phyloP scores from a whole-genome alignment of 2,888 invertebrate genomes.

The Standfussiana lucernea region DNA sequence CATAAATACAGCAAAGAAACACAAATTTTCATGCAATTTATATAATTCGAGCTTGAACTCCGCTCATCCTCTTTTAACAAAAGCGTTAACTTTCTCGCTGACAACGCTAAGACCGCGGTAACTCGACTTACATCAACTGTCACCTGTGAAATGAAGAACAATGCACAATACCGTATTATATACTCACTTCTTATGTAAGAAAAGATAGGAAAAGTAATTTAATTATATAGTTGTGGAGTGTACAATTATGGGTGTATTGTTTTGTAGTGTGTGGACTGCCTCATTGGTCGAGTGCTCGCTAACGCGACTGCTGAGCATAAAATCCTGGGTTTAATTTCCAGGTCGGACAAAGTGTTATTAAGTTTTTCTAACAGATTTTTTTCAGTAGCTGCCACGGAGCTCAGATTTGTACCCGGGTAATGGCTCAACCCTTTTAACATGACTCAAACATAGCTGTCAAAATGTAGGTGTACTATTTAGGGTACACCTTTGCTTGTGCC shows the following conservation, averaged over 20 bases:
- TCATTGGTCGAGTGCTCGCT: background rate
- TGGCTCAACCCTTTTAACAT: too few relatives aligned
- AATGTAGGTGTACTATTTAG: too few relatives aligned
- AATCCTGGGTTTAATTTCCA: too few relatives aligned
- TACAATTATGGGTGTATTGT: background rate
- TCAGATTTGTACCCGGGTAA: too few relatives aligned
- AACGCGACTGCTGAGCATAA: background rate
- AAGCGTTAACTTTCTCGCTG: slow-evolving; percentile 28
- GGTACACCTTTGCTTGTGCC: too few relatives aligned
- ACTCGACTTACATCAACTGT: slow-evolving; percentile 20
- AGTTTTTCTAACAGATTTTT: too few relatives aligned
- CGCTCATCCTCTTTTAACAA: slow-evolving; percentile 19
- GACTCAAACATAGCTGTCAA: too few relatives aligned
- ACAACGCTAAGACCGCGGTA: slow-evolving; percentile 4
- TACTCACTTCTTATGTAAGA: slow-evolving; percentile 29
- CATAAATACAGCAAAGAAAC: background rate
- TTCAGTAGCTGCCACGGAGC: too few relatives aligned
- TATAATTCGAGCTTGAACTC: slow-evolving; percentile 11
- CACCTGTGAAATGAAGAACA: slow-evolving; percentile 34
- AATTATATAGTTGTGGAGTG: slow-evolving; percentile 11
- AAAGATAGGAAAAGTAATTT: slow-evolving; percentile 19
- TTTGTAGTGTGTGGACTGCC: background rate
- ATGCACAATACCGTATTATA: slow-evolving; percentile 47
- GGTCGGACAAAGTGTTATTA: too few relatives aligned
- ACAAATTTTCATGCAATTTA: background rate